Base-by-base conservation (phyloP, 2,888 invertebrate species). In the Dynastes maya region DNA sequence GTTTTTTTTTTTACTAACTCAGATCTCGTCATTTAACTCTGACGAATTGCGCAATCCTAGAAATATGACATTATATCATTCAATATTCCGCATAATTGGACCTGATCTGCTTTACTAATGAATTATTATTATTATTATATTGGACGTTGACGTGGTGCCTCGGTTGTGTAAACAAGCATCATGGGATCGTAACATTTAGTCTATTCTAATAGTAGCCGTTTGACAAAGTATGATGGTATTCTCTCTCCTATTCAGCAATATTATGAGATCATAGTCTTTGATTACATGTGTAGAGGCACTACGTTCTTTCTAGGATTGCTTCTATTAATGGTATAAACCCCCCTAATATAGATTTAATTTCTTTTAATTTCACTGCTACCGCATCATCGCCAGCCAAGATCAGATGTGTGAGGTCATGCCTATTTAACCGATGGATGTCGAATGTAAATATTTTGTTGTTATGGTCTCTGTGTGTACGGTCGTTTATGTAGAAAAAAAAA, bases 261-360 rank as follows among this genome's bases (percentile, higher is more conserved):
- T 11, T n/a, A 8, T 55, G 55, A 55, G 55, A 55, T 55, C 55
- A 55, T 55, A 11, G 8, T 16, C 2, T 55, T 55, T 55, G 53
- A 55, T 55, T 55, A 6, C 16, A 16, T n/a, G 16, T 8, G 11
- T 11, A 45, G 1, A 45, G 45, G 11, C 45, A 45, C 45, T 45
- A 45, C 45, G 45, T 45, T 45, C 45, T 45, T 55, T 55, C 55
- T 55, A n/a, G 1, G 8, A 55, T 55, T 13, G n/a, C 16, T 6
- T 55, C 55, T 22, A 22, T 22, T 55, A 55, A 55, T 55, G 55
- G 55, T 55, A 55, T 55, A 55, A 16, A 55, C 55, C 55, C 2
- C 55, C 55, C 55, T 55, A 55, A 55, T 55, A 55, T 55, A 55
- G 55, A 55, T 16, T 55, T 55, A 55, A 55, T 55, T 55, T 55